Percentiles rank a stretch among this genome's conserved stretches.
Conservation (phyloP, 2,113 vertebrate species). For the Oncorhynchus nerka region DNA sequence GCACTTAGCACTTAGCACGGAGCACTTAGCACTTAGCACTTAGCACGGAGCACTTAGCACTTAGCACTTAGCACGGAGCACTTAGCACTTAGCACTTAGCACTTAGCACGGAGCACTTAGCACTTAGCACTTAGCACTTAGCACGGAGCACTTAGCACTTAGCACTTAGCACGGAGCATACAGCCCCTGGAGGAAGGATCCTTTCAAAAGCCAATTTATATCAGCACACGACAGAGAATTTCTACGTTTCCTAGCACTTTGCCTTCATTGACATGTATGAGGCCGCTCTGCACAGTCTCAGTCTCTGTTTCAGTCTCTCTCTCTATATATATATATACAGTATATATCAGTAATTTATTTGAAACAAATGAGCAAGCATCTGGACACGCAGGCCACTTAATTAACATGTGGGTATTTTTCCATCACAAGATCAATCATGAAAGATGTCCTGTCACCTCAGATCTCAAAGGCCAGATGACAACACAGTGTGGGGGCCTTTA, state of each 20-base stretch:
- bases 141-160: too few relatives aligned
- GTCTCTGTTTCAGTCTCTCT: constrained; percentile 56
- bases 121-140: too few relatives aligned
- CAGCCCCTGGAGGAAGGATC: background rate
- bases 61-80: too few relatives aligned
- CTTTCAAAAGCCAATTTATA: constrained; percentile 25
- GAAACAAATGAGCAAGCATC: constrained; percentile 86
- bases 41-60: too few relatives aligned
- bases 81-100: too few relatives aligned
- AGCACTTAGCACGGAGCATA: background rate
- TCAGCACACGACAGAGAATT: constrained; percentile 46
- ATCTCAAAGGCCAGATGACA: constrained; percentile 78
- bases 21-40: too few relatives aligned
- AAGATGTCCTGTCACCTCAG: constrained; percentile 84
- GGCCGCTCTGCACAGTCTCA: constrained; percentile 35
- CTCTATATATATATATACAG: background rate
- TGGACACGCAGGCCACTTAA: constrained; percentile 83
- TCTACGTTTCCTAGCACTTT: constrained; percentile 27
- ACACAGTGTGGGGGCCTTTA: constrained; percentile 68
- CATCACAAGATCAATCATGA: constrained; percentile 86
- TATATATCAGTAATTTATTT: constrained; percentile 65
- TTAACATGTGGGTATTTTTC: constrained; percentile 83
- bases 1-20: too few relatives aligned
- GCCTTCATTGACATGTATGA: constrained; percentile 32
- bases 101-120: too few relatives aligned